Conservation (phyloP, 2,113 vertebrate genomes). For the Heteronetta atricapilla region DNA sequence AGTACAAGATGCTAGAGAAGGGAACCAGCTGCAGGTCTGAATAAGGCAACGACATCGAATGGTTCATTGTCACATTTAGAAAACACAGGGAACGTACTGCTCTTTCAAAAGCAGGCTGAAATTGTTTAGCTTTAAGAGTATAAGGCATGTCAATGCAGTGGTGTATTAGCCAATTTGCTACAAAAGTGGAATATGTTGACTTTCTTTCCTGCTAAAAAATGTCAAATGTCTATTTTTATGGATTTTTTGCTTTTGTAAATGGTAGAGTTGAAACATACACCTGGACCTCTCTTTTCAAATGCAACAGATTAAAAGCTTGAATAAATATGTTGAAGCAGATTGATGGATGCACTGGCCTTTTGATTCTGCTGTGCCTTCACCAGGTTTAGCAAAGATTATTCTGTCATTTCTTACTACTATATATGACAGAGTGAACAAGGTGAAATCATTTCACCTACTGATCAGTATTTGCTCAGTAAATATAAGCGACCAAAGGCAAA, state of each 20-base stretch:
- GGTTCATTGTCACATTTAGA: not conserved
- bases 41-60: not conserved
- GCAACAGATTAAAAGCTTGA: conserved; percentile 7
- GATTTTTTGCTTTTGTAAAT: not conserved
- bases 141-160: not conserved
- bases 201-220: not conserved
- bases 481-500: not conserved
- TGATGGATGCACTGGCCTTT: not conserved
- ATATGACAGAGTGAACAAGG: not conserved
- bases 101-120: conserved; percentile 17
- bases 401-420: conserved; percentile 10
- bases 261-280: not conserved
- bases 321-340: not conserved
- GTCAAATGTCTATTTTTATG: not conserved
- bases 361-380: not conserved
- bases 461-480: conserved; percentile 34
- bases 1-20: not conserved
- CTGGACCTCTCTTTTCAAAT: not conserved
- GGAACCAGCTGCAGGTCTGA: not conserved
- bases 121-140: not conserved
- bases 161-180: not conserved
- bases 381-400: conserved; percentile 45
- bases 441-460: not conserved
- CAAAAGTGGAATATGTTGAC: not conserved
- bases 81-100: not conserved